A percentile compares a stretch with the other conserved stretches of the same genome.
phyloP scores from a whole-genome alignment of 2,888 invertebrate species.

The Tetranychus piercei region DNA sequence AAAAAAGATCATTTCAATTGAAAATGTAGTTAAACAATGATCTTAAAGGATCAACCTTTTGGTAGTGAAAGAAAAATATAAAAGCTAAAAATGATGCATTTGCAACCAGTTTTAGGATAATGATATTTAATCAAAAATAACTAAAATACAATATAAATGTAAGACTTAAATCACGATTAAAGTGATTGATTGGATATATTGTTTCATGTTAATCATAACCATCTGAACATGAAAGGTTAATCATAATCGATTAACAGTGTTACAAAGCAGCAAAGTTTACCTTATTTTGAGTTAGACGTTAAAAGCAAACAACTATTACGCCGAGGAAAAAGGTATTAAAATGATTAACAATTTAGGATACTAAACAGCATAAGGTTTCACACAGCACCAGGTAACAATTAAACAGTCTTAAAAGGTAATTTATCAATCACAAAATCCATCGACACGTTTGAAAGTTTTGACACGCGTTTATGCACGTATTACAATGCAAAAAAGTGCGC shows the following conservation, averaged over 20 bases:
- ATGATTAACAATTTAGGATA: neutral
- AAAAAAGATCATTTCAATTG: no score
- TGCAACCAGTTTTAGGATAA: no score
- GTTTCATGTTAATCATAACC: neutral
- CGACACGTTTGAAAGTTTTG: neutral
- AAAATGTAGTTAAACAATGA: no score
- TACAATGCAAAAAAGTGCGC: neutral
- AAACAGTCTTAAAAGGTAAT: neutral
- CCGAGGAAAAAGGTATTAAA: neutral
- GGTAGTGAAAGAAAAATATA: no score
- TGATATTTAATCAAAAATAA: neutral
- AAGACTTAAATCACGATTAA: neutral
- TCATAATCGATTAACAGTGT: neutral
- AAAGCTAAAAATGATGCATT: no score
- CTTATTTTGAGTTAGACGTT: neutral
- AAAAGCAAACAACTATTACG: neutral
- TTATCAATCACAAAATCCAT: neutral
- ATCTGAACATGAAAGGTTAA: neutral
- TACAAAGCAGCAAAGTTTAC: neutral
- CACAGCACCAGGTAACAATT: neutral
- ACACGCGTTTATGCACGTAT: neutral
- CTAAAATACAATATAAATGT: neutral
- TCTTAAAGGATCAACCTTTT: no score
- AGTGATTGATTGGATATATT: neutral
- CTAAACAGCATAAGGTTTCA: neutral